These are phyloP conservation scores for Calephelis virginiensis DNA, from an alignment of 1,140 invertebrate genomes.

Conservation along the genomic window DNA sequence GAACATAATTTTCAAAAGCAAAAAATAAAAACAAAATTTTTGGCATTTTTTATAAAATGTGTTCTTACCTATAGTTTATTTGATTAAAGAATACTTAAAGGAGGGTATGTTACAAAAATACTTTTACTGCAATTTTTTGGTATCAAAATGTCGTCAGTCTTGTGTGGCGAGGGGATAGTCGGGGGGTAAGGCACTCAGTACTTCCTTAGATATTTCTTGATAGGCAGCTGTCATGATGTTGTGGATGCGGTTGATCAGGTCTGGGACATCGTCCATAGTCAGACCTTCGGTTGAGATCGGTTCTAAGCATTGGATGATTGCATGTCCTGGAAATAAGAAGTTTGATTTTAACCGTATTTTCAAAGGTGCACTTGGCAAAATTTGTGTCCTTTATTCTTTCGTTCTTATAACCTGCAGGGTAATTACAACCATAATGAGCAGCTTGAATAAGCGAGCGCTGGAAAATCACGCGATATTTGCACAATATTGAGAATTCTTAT, in stretches of 20 bases:
- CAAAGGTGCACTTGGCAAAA: too few species aligned
- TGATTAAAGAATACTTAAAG: slow-evolving; percentile 1
- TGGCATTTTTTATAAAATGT: slow-evolving; percentile 1
- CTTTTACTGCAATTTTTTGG: not conserved
- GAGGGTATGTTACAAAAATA: slow-evolving; percentile 5
- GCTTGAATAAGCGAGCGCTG: too few species aligned
- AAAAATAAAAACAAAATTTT: not conserved
- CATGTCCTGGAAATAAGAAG: slow-evolving; percentile 81
- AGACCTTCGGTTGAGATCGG: slow-evolving; percentile 88
- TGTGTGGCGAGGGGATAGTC: slow-evolving; percentile 65
- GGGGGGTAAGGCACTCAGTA: slow-evolving; percentile 68
- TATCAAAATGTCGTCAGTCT: slow-evolving; percentile 34
- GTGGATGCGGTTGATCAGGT: slow-evolving; percentile 83
- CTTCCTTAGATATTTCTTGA: slow-evolving; percentile 83
- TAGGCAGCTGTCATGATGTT: slow-evolving; percentile 83
- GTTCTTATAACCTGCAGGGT: too few species aligned
- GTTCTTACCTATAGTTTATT: slow-evolving; percentile 2
- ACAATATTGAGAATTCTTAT: too few species aligned
- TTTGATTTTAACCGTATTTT: slow-evolving; percentile 3
- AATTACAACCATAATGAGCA: too few species aligned
- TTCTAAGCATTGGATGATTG: slow-evolving; percentile 88
- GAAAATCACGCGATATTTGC: too few species aligned
- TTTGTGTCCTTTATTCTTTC: too few species aligned
- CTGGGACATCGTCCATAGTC: slow-evolving; percentile 84
- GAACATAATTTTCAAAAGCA: slow-evolving; percentile 5